Conservation (phyloP, 2,797 vertebrate genomes). For the Remorina albescens region DNA sequence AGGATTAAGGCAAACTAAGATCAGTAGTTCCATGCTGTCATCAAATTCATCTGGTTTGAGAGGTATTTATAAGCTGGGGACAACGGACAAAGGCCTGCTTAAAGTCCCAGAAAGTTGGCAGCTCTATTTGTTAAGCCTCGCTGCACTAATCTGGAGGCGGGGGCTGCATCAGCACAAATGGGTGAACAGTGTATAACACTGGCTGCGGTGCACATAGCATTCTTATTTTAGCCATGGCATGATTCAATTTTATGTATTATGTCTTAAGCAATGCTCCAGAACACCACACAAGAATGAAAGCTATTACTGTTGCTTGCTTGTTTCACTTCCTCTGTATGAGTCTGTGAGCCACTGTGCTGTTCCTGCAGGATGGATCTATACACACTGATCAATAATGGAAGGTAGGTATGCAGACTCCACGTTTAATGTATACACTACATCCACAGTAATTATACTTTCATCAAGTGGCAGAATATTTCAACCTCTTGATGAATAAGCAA, state of each 20-base stretch:
- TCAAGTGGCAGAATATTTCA: constrained; percentile 8
- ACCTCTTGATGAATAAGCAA: neutral
- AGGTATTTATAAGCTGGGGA: neutral
- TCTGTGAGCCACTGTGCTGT: constrained; percentile 23
- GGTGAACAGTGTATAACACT: constrained; percentile 15
- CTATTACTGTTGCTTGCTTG: constrained; percentile 19
- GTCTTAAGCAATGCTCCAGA: constrained; percentile 12
- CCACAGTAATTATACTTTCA: constrained; percentile 35
- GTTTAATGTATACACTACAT: neutral
- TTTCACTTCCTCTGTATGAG: constrained; percentile 37
- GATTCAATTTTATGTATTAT: constrained; percentile 27
- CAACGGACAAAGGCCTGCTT: neutral
- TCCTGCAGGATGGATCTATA: constrained; percentile 48
- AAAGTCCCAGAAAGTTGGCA: neutral
- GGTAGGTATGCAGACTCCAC: neutral
- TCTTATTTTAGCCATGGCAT: constrained; percentile 24
- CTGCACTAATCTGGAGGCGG: constrained; percentile 13
- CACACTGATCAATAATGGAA: constrained; percentile 50
- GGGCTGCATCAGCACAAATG: constrained; percentile 1
- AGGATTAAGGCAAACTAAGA: too few species aligned
- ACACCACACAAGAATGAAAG: constrained; percentile 24
- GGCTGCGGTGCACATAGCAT: neutral
- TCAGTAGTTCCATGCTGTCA: too few species aligned
- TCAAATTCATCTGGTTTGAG: neutral
- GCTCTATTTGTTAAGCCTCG: constrained; percentile 19